Evolutionary conservation across 2,113 vertebrate species (phyloP).

Genomic region (Natator depressus): DNA sequence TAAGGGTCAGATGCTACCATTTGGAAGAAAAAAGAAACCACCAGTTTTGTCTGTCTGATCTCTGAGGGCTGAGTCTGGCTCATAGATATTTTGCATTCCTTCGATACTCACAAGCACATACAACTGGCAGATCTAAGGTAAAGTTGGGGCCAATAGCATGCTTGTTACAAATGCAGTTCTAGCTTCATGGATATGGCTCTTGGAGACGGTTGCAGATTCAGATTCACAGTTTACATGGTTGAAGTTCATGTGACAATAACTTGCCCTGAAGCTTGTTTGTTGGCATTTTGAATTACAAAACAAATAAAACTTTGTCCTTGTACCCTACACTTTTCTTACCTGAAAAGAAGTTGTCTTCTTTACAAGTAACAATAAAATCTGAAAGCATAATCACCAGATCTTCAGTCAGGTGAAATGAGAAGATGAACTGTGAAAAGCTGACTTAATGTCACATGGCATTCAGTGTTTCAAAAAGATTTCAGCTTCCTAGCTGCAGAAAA

Average conservation of each 20-base stretch:
- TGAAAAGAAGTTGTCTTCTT: neutral
- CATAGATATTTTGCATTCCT: neutral
- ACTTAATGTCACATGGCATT: neutral
- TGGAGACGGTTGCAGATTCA: neutral
- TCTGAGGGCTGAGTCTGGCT: neutral
- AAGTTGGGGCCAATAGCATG: neutral
- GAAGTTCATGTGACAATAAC: neutral
- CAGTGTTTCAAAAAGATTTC: neutral
- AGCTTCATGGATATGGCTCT: neutral
- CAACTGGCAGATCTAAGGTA: neutral
- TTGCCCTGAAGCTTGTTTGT: neutral
- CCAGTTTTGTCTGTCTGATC: fast-evolving
- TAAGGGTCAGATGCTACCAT: neutral
- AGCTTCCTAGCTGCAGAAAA: neutral
- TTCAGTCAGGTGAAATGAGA: neutral
- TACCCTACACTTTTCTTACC: neutral
- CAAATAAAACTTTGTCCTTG: neutral
- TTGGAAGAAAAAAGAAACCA: neutral
- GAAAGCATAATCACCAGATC: neutral
- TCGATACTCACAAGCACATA: neutral
- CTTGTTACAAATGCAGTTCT: neutral
- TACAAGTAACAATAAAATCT: neutral
- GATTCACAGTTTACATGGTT: neutral
- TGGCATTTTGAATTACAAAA: no score
- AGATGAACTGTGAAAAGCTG: neutral